Evolutionary conservation across 2,797 vertebrate genomes (phyloP).

Genomic region (Falco naumanni): DNA sequence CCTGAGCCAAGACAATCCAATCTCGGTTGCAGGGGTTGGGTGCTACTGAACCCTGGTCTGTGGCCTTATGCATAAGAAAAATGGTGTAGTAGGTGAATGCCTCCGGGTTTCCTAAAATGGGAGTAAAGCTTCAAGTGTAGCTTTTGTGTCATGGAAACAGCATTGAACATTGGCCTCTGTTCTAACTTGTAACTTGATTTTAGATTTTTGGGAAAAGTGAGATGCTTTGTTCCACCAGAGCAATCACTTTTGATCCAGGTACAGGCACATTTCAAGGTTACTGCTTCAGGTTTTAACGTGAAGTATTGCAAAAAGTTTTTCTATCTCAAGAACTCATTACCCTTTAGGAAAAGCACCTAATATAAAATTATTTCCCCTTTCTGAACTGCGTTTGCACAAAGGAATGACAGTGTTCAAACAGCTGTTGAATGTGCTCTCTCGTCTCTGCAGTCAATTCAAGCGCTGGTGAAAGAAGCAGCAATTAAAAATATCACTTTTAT

Average conservation of each 20-base stretch:
- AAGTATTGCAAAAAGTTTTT: not conserved
- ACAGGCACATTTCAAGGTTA: not conserved
- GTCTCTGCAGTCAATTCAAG: not conserved
- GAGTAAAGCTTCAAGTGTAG: not conserved
- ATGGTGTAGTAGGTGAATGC: not conserved
- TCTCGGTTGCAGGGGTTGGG: not conserved
- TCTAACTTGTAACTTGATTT: not conserved
- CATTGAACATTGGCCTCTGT: not conserved
- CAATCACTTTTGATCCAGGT: not conserved
- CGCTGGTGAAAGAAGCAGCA: not conserved
- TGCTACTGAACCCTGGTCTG: not conserved
- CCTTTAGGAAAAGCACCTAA: not conserved
- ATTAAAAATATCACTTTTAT: conserved; percentile 11
- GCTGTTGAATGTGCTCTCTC: not conserved
- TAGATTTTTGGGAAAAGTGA: not conserved
- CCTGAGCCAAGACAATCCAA: not conserved
- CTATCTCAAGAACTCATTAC: not conserved
- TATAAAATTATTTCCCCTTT: not conserved
- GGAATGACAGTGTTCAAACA: not conserved
- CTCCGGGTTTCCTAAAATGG: not conserved
- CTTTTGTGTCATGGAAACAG: not conserved
- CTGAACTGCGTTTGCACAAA: not conserved
- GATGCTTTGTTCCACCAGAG: not conserved
- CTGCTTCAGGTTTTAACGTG: not conserved
- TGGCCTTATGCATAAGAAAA: not conserved